Base-by-base conservation (phyloP, 2,113 vertebrate species). In the Callocephalon fimbriatum region DNA sequence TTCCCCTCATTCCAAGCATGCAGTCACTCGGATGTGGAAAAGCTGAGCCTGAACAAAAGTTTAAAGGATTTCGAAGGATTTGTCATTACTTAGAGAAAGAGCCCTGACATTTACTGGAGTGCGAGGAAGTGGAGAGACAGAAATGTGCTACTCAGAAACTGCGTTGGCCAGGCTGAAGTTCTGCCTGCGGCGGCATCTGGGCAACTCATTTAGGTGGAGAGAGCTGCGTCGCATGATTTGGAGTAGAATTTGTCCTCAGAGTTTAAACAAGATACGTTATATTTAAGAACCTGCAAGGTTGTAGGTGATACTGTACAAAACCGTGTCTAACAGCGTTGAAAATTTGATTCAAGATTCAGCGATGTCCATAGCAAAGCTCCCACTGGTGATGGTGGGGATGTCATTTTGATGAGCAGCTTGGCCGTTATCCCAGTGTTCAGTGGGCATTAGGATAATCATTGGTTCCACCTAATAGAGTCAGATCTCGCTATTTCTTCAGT, bases 31-130 rank as follows among this genome's bases (percentile, higher is more conserved):
- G 47, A 80, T 0, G 1, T 88, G 80, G 90, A 94, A 96, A 97
- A 94, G 58, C 58, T 78, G 58, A 95, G 73, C 27, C 61, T 45
- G 62, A 91, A 87, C 23, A 81, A 94, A 58, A 5, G 1, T 58
- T 89, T 61, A 5, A 88, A 80, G 47, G 32, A 20, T 21, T 62
- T 59, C 44, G 54, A 77, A 94, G 88, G 72, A 63, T 92, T 95
- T 96, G 76, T 66, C 65, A 27, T 94, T 93, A 82, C 25, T 38
- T n/a, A 40, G 70, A 86, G 78, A 70, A 94, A 61, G 35, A 40
- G 48, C 2, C 70, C 66, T 72, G 78, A 37, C 27, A 19, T 65
- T 82, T 56, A 62, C 50, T 48, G 56, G 66, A 86, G 74, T 2
- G 4, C 10, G 23, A 89, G 88, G 76, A 95, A 91, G 29, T 15